Evolutionary conservation across 2,888 invertebrate species (phyloP), one percentile per base, ranked within the genome.

Genomic region (Miltochrista miniata): DNA sequence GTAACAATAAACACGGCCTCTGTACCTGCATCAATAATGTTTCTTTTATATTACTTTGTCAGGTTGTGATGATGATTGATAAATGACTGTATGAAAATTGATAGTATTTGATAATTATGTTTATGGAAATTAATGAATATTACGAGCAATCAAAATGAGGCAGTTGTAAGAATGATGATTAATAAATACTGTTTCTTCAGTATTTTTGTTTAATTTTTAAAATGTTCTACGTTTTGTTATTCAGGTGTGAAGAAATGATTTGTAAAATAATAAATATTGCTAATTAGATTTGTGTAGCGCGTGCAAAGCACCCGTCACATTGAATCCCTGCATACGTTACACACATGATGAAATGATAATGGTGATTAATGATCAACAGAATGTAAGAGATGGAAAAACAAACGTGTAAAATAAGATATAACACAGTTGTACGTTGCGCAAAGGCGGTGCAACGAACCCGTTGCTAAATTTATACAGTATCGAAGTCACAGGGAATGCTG

Each of bases 21-120:
- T 90, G 90, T 91, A 91, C 91, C 91, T 91, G 91, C 81, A 85
- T 83, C 84, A 90, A 90, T 70, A 89, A 90, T 83, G 74, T 68
- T 62, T 62, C 57, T 56, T 61, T 56, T 74, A 73, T 70, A 68
- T 63, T 68, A 70, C 59, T 57, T 61, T 54, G 68, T 71, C 53
- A 55, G 51, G 59, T 70, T 49, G n/a, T 42, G 46, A 42, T 47
- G 9, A 13, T 43, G 35, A 43, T 39, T 13, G 36, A 35, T 43
- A 35, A 35, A 45, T 50, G n/a, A 10, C 29, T 18, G 34, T 30
- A 35, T 13, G 7, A 12, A 13, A 8, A 3, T 12, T 13, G 13
- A 35, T 24, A 5, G 18, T 24, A 24, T 24, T 24, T 5, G 5
- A 24, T 24, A 24, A 24, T 31, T 2, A 31, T 31, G 31, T 10